Conservation (phyloP, 1,140 invertebrate genomes). For the Papilio aristodemus region DNA sequence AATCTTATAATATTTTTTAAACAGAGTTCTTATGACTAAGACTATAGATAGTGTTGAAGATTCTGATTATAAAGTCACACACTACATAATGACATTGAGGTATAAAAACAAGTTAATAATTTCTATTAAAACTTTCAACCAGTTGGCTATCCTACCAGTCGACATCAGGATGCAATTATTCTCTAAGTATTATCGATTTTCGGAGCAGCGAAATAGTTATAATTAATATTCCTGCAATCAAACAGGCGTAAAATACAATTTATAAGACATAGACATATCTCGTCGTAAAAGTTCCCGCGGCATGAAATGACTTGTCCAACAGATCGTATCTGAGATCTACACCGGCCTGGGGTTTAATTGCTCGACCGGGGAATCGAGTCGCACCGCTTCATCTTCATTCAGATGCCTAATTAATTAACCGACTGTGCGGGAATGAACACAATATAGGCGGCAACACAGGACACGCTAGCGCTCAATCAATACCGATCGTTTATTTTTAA, state of each 20-base stretch:
- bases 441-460: neutral
- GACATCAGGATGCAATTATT: no score
- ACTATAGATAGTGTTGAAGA: no score
- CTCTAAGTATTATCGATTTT: no score
- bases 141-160: no score
- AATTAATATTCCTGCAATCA: neutral
- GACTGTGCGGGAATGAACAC: neutral
- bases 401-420: conserved; percentile 21
- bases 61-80: no score
- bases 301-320: neutral
- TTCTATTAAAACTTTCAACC: no score
- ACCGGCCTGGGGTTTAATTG: neutral
- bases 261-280: neutral
- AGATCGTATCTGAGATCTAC: neutral
- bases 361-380: neutral
- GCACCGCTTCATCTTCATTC: conserved; percentile 5
- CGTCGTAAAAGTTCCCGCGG: neutral
- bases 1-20: no score
- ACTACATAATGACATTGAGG: no score
- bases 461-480: neutral
- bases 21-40: no score
- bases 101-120: no score
- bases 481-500: neutral
- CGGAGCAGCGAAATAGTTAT: no score
- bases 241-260: neutral